phyloP scores from a whole-genome alignment of 30 jellyfish, hydroid and myxozoan genomes.

The Pelagia noctiluca region DNA sequence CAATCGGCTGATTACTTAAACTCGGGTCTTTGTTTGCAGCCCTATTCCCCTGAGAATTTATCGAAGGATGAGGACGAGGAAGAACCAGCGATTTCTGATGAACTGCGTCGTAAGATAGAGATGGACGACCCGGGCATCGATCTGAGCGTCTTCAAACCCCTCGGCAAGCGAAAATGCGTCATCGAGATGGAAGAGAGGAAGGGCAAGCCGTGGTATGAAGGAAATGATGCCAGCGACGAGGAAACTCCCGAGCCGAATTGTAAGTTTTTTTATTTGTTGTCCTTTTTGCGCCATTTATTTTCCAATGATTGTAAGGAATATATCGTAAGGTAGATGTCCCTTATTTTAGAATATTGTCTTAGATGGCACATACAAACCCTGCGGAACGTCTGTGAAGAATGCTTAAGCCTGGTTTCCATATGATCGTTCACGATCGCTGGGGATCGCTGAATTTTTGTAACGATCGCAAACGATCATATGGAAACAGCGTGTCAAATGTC shows the following conservation, averaged over 20 bases:
- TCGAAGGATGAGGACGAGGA: slow-evolving; percentile 10
- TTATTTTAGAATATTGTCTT: too few relatives aligned
- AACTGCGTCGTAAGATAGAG: slow-evolving; percentile 60
- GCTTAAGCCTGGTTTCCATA: too few relatives aligned
- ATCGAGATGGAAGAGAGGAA: slow-evolving; percentile 80
- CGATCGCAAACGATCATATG: too few relatives aligned
- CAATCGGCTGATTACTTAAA: too few relatives aligned
- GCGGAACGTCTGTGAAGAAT: too few relatives aligned
- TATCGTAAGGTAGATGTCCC: too few relatives aligned
- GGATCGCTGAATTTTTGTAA: too few relatives aligned
- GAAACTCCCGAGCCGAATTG: slow-evolving; percentile 65
- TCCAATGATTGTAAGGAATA: too few relatives aligned
- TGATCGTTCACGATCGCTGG: too few relatives aligned
- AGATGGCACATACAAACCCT: too few relatives aligned
- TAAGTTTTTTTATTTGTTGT: slow-evolving; percentile 21
- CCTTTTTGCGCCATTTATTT: too few relatives aligned
- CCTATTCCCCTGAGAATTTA: slow-evolving; percentile 11
- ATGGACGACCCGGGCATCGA: slow-evolving; percentile 97
- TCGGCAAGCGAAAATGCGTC: slow-evolving; percentile 94
- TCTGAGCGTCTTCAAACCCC: slow-evolving; percentile 88
- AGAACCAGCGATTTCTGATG: slow-evolving; percentile 59
- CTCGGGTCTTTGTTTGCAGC: neutral
- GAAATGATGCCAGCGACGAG: slow-evolving; percentile 80
- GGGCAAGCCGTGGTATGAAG: slow-evolving; percentile 92
- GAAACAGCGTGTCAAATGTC: too few relatives aligned